phyloP scores from a whole-genome alignment of 2,113 vertebrate genomes.

The Daboia siamensis region DNA sequence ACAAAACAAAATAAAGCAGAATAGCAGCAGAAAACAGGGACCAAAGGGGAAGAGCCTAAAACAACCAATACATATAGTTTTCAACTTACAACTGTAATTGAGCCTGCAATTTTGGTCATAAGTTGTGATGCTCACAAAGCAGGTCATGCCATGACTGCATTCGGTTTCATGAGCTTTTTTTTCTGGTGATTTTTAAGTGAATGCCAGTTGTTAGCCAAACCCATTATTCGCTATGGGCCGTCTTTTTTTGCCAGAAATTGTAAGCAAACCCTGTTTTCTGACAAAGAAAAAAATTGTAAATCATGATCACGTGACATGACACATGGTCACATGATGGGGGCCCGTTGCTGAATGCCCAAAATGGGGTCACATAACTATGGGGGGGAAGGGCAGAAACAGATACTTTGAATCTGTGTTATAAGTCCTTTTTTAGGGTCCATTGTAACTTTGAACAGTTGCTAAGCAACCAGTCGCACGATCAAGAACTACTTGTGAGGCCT shows the following conservation, averaged over 20 bases:
- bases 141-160: neutral
- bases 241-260: neutral
- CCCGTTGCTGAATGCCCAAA: neutral
- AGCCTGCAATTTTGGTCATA: neutral
- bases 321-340: neutral
- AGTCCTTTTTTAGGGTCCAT: neutral
- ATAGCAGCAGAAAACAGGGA: neutral
- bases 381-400: neutral
- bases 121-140: neutral
- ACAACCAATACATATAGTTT: neutral
- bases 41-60: neutral
- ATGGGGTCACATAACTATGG: neutral
- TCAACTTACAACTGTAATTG: neutral
- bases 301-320: neutral
- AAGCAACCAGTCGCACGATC: neutral
- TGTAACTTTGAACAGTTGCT: neutral
- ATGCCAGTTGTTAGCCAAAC: neutral
- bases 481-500: neutral
- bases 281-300: neutral
- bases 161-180: neutral
- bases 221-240: neutral
- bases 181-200: neutral
- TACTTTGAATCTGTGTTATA: neutral
- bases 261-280: neutral
- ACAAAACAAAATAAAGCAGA: neutral